These are phyloP conservation scores for Drosophila multiciliata DNA, from an alignment of 2,888 invertebrate genomes.

Conservation along the genomic window DNA sequence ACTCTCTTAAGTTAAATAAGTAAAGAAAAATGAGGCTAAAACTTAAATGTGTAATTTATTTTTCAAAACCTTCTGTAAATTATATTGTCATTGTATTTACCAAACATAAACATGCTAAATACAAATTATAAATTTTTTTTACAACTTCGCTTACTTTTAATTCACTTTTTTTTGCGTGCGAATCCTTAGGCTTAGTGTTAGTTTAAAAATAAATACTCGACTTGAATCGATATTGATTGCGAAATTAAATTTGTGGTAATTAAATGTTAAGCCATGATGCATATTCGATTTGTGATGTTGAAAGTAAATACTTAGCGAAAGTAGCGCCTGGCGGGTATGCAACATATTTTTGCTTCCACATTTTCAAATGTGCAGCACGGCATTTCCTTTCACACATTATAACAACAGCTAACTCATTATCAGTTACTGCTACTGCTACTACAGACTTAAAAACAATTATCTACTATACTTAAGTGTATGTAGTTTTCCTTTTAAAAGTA, in stretches of 20 bases:
- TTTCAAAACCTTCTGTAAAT: slow-evolving; percentile 83
- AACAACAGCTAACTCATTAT: slow-evolving; percentile 24
- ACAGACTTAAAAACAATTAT: slow-evolving; percentile 10
- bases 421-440: slow-evolving; percentile 15
- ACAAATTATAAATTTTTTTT: not conserved
- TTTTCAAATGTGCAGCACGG: slow-evolving; percentile 2
- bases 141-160: slow-evolving; percentile 47
- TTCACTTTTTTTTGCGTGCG: slow-evolving; percentile 26
- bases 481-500: slow-evolving; percentile 30
- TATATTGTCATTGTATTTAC: slow-evolving; percentile 50
- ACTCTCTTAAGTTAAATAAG: slow-evolving; percentile 9
- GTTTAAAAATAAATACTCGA: slow-evolving; percentile 9
- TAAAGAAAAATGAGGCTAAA: slow-evolving; percentile 40
- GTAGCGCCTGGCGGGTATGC: slow-evolving; percentile 47
- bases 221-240: not conserved
- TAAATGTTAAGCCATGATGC: slow-evolving; percentile 14
- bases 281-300: slow-evolving; percentile 25
- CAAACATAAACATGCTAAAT: slow-evolving; percentile 29
- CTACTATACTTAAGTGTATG: slow-evolving; percentile 29
- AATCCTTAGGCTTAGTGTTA: slow-evolving; percentile 41
- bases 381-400: slow-evolving; percentile 27
- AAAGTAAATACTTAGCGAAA: slow-evolving; percentile 6
- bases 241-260: not conserved
- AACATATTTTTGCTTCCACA: slow-evolving; percentile 31
- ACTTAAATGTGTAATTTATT: slow-evolving; percentile 46